Evolutionary conservation across 2,797 vertebrate species (phyloP).

Genomic region (Sparidentex hasta): DNA sequence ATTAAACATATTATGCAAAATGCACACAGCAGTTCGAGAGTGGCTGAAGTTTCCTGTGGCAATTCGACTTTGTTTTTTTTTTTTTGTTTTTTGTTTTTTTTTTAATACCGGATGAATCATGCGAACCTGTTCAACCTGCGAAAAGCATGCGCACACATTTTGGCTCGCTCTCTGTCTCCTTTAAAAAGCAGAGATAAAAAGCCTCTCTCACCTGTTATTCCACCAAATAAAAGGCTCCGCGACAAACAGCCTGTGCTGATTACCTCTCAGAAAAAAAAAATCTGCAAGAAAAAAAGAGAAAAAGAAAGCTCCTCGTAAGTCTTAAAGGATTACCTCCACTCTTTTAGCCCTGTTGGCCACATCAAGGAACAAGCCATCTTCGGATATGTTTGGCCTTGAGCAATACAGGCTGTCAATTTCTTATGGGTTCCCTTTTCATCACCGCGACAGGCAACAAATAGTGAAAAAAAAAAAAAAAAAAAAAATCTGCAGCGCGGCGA

Average conservation of each 20-base stretch:
- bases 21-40: constrained; percentile 15
- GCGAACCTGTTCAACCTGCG: constrained; percentile 12
- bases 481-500: constrained; percentile 48
- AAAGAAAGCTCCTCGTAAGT: neutral
- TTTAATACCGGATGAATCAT: neutral
- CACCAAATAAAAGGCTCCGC: constrained; percentile 8
- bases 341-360: constrained; percentile 54
- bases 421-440: constrained; percentile 73
- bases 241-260: constrained; percentile 36
- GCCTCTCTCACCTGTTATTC: constrained; percentile 14
- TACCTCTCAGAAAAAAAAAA: constrained; percentile 35
- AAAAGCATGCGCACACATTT: constrained; percentile 13
- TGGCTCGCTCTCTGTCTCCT: neutral
- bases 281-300: constrained; percentile 18
- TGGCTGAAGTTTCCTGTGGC: constrained; percentile 5
- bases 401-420: constrained; percentile 74
- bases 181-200: constrained; percentile 11
- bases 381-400: constrained; percentile 75
- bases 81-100: constrained; percentile 12
- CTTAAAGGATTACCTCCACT: constrained; percentile 51
- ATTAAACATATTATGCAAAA: constrained; percentile 36
- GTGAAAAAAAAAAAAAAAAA: constrained; percentile 13
- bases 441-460: constrained; percentile 68
- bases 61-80: too few species aligned
- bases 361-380: constrained; percentile 66